phyloP scores from a whole-genome alignment of 92 coral and sea anemone species.

The Palythoa heliodiscus region DNA sequence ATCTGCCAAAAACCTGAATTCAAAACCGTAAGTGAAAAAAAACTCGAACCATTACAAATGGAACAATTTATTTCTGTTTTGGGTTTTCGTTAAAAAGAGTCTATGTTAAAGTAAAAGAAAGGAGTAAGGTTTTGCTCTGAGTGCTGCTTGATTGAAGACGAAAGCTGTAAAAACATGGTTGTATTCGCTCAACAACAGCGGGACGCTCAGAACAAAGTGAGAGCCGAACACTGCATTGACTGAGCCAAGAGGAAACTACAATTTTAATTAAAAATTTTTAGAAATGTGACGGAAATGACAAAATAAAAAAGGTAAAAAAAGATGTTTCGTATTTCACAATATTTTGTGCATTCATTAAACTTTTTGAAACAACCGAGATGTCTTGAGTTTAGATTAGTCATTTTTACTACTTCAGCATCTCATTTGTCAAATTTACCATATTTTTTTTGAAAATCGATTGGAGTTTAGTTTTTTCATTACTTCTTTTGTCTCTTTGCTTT shows the following conservation, averaged over 20 bases:
- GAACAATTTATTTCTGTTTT: background rate
- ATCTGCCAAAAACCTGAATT: background rate
- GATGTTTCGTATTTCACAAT: too few species aligned
- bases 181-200: constrained; percentile 21
- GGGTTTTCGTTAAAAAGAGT: background rate
- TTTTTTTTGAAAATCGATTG: background rate
- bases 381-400: background rate
- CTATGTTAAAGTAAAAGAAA: background rate
- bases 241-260: constrained; percentile 11
- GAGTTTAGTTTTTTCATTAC: background rate
- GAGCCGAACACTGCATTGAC: constrained; percentile 11
- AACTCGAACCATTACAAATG: background rate
- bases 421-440: background rate
- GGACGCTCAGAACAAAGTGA: background rate
- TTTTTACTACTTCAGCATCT: background rate
- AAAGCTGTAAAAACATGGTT: background rate
- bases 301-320: background rate
- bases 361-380: background rate
- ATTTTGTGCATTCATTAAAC: background rate
- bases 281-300: constrained; percentile 27
- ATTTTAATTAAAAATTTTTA: constrained; percentile 28
- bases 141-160: background rate
- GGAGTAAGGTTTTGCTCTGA: background rate
- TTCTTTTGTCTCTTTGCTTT: background rate
- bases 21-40: background rate